A percentile compares a stretch with the other conserved stretches of the same genome.
Conservation (phyloP, 2,888 invertebrate genomes). For the Epinotia bilunana region DNA sequence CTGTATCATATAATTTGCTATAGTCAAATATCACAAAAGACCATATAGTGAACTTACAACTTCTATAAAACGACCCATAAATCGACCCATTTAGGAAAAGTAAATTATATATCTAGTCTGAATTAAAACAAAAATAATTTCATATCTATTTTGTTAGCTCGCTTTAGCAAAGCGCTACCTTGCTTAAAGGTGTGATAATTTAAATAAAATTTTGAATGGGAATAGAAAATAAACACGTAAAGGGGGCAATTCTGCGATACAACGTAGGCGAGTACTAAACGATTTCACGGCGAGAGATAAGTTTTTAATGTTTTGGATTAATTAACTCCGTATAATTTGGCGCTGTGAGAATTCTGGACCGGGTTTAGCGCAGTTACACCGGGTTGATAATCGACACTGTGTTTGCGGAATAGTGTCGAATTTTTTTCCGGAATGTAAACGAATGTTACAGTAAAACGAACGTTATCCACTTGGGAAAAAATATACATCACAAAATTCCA, state of each 20-base stretch:
- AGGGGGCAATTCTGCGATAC: slow-evolving; percentile 72
- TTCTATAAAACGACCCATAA: no score
- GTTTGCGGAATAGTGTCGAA: slow-evolving; percentile 18
- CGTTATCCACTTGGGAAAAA: no score
- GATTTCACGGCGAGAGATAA: slow-evolving; percentile 64
- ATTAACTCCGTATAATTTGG: slow-evolving; percentile 79
- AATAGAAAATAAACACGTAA: slow-evolving; percentile 82
- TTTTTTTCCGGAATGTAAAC: neutral
- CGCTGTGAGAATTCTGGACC: slow-evolving; percentile 69
- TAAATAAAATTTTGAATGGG: slow-evolving; percentile 78
- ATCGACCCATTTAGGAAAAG: no score
- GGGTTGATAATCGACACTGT: slow-evolving; percentile 52
- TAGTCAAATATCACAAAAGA: neutral
- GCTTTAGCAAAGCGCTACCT: slow-evolving; percentile 48
- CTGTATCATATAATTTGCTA: no score
- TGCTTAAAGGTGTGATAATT: slow-evolving; percentile 55
- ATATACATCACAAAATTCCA: no score
- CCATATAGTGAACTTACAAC: neutral
- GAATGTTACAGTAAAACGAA: no score
- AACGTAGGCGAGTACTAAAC: slow-evolving; percentile 74
- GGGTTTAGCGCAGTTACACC: slow-evolving; percentile 57
- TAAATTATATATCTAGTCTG: neutral
- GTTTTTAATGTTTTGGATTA: slow-evolving; percentile 76
- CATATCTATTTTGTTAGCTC: neutral
- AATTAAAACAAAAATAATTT: neutral